phyloP scores from a whole-genome alignment of 2,797 vertebrate genomes.

The Cyprinodon diabolis region DNA sequence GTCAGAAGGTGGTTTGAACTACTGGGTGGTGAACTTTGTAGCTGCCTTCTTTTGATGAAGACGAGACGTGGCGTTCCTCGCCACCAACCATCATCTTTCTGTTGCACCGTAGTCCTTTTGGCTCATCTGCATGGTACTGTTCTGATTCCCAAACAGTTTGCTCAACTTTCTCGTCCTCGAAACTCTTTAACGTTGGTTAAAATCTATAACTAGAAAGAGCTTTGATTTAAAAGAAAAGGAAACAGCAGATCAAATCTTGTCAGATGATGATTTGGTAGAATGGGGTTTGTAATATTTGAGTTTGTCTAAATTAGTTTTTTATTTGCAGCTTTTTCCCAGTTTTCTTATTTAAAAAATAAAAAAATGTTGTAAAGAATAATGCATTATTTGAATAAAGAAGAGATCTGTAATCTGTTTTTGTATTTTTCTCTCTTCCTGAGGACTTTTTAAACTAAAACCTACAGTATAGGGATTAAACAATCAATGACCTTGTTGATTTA shows the following conservation, averaged over 20 bases:
- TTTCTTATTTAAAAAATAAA: constrained; percentile 74
- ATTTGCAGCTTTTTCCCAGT: constrained; percentile 74
- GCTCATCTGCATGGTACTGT: constrained; percentile 48
- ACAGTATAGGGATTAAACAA: background rate
- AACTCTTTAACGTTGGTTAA: background rate
- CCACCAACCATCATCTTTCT: constrained; percentile 45
- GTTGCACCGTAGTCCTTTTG: constrained; percentile 50
- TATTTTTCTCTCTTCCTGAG: constrained; percentile 9
- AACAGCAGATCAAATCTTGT: constrained; percentile 43
- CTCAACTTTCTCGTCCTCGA: constrained; percentile 41
- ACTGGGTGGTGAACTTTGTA: constrained; percentile 13
- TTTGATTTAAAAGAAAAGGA: background rate
- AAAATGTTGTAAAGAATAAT: constrained; percentile 73
- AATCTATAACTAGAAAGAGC: background rate
- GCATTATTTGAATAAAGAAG: constrained; percentile 84
- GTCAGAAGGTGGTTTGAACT: constrained; percentile 8
- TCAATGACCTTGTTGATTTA: too few relatives aligned
- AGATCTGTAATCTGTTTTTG: constrained; percentile 60
- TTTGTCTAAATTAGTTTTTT: constrained; percentile 61
- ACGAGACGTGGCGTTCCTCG: too few relatives aligned
- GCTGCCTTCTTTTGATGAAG: constrained; percentile 7
- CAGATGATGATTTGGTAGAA: constrained; percentile 39
- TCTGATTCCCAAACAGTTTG: constrained; percentile 9
- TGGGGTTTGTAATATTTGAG: constrained; percentile 50
- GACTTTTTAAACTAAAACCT: background rate